Evolutionary conservation across 2,888 invertebrate genomes (phyloP).

Genomic region (Sclerodermus sp.): DNA sequence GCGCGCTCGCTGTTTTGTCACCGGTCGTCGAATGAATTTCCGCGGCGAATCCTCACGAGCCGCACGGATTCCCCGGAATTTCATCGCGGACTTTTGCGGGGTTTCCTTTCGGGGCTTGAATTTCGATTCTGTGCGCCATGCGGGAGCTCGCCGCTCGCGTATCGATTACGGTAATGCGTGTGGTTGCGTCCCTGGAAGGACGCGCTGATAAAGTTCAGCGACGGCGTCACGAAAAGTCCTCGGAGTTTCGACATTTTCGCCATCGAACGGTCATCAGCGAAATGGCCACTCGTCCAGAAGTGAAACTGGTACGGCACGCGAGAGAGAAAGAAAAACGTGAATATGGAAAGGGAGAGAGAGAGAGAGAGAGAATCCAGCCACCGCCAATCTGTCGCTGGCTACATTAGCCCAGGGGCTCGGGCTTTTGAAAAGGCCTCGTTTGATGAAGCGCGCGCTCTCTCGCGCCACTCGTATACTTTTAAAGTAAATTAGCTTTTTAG

Average conservation of each 20-base stretch:
- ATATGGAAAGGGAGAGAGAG: slow-evolving; percentile 8
- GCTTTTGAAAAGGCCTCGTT: slow-evolving; percentile 50
- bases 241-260: slow-evolving; percentile 47
- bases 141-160: too few species aligned
- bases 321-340: slow-evolving; percentile 4
- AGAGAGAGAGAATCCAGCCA: slow-evolving; percentile 29
- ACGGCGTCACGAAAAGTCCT: slow-evolving; percentile 22
- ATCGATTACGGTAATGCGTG: too few species aligned
- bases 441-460: slow-evolving; percentile 37
- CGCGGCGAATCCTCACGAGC: too few species aligned
- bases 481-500: slow-evolving; percentile 59
- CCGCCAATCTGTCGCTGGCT: slow-evolving; percentile 56
- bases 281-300: slow-evolving; percentile 48
- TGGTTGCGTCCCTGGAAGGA: too few species aligned
- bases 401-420: slow-evolving; percentile 49
- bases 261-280: slow-evolving; percentile 53
- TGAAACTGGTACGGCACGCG: slow-evolving; percentile 9
- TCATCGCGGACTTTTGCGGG: too few species aligned
- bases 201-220: background rate
- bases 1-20: too few species aligned
- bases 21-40: too few species aligned
- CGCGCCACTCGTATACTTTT: slow-evolving; percentile 47
- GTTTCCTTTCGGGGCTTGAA: too few species aligned
- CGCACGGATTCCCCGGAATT: too few species aligned
- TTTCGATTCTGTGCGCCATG: too few species aligned